Evolutionary conservation across 1,140 invertebrate species (phyloP), one percentile per base, ranked within the genome.

Genomic region (Brachionus plicatilis): DNA sequence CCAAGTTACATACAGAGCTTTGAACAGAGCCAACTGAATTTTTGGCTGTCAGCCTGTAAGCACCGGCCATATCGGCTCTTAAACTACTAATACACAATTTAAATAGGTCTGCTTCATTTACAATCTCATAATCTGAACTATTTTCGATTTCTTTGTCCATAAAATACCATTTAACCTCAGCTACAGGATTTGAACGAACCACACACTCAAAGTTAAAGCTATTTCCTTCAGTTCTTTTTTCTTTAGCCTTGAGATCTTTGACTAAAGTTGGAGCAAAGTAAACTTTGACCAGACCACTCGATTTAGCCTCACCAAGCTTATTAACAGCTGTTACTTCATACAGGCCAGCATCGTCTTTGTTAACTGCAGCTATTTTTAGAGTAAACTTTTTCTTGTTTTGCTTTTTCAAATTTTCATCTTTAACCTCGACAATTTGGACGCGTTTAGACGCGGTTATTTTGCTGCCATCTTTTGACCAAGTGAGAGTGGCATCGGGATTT

Each of bases 271-370:
- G 72, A 12, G 72, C 72, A 50, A 27, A 96, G 92, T 97, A 95
- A 91, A 97, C 96, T 91, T 96, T 96, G 79, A 97, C 92, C 90
- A 94, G 96, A 89, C 96, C 96, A 45, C 95, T 95, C 50, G 95
- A 95, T 90, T 96, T 96, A 88, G 94, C 96, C 91, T 97, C 95
- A 88, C 95, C 95, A 86, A 97, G 92, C 90, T 96, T 95, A 91
- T 97, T 97, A 90, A 96, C 96, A 87, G 95, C 95, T 86, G 94
- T 96, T 87, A 96, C 95, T 92, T 95, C 94, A 90, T 97, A 97
- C 92, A 96, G 96, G 87, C 95, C 95, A 91, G 95, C 95, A 92
- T 97, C 95, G 92, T 96, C 95, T 87, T 96, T 94, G 84, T 94
- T 96, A 85, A 96, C 95, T 87, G 65, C 2, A 9, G 12, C 91